Evolutionary conservation across 1,140 invertebrate species (phyloP), one percentile per base, ranked within the genome.

Genomic region (Temnothorax nylanderi): DNA sequence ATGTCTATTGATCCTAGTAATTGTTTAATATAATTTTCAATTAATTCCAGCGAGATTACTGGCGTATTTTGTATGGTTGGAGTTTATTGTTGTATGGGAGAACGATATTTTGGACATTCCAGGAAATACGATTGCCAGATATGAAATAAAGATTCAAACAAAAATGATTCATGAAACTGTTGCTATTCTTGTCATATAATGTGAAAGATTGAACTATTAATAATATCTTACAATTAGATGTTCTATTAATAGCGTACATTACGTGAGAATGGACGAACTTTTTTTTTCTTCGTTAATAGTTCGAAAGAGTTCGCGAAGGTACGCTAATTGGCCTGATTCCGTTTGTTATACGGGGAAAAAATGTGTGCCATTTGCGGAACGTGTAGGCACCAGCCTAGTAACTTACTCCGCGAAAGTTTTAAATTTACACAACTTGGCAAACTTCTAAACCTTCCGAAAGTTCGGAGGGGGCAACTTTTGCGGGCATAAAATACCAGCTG

Each of bases 391-490:
- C 76, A 16, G 44, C 82, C 82, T 82, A 72, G 67, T 64, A 78
- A 84, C 56, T 90, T 89, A 78, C 85, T 87, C 62, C 47, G 77
- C 37, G 72, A 58, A 87, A 89, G 77, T 90, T 90, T 84, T 74
- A 89, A 89, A 89, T 90, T 89, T 90, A 90, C 89, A 78, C 78
- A 87, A 90, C 85, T 89, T 87, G 16, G 47, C 21, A 18, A 82
- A 87, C 67, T 87, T 77, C 34, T 51, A 60, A 77, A 75, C 44
- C 88, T 85, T 58, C 26, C 47, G 64, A 41, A 86, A 87, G 69
- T 87, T 77, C n/a, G 58, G 54, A 32, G 37, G 78, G 60, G 69
- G 88, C 75, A 89, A 87, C 84, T 80, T 69, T 74, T 4, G 75
- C 18, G 64, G 34, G 37, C 77, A 34, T 18, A 72, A 88, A 88